Base-by-base conservation (phyloP, 2,888 invertebrate genomes). In the Calliphora vomitoria region DNA sequence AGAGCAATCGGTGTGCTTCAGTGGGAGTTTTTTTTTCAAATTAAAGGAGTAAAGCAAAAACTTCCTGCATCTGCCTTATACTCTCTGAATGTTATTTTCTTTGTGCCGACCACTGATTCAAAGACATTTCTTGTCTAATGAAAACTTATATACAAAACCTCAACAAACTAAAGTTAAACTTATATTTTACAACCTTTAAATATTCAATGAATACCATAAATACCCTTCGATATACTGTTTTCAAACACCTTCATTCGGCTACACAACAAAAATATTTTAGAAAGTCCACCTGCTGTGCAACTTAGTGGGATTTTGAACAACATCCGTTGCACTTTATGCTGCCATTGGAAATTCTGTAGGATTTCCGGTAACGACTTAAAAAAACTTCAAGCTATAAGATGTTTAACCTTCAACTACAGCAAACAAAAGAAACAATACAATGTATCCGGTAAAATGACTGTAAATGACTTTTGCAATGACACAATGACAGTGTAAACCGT, bases 341-440 rank as follows among this genome's bases (percentile, higher is more conserved):
- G 8, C 69, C 13, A 15, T 60, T 38, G n/a, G 4, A 38, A 71
- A 62, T 53, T 50, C 8, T 31, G 6, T n/a, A 71, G 50, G 50
- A 80, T 47, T 69, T 69, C 60, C 69, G 20, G 2, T 38, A 38
- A 53, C 13, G 18, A 53, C 25, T 10, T 4, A 20, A 13, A 79
- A 41, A 80, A 64, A 31, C 8, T 13, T 25, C 8, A 71, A 50
- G 6, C 47, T 50, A 35, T 13, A 38, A 50, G 18, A 13, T 10
- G n/a, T 15, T 18, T 44, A 38, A 55, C 6, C 4, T 10, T 20
- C 4, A n/a, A 71, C 55, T 31, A 31, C 13, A 44, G 13, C 53
- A 44, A 75, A 38, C 10, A 47, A 50, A 62, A n/a, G 80, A 35
- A 55, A 50, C 1, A 50, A 76, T 10, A 50, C 1, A 50, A 76